Evolutionary conservation across 2,797 vertebrate genomes (phyloP), one percentile per base, ranked within the genome.

Genomic region (Jordanella pulchra): DNA sequence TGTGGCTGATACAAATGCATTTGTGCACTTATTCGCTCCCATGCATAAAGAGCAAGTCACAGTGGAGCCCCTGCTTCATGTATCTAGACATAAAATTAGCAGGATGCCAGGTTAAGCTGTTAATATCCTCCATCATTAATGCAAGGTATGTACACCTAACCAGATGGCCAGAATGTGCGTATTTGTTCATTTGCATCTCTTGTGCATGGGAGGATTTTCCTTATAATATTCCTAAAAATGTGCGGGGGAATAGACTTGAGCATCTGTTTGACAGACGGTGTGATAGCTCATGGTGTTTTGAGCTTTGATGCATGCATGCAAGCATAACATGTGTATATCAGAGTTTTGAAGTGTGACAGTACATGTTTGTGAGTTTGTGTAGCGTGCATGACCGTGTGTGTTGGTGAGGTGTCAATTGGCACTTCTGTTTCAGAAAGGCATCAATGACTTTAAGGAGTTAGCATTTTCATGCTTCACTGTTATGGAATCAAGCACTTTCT

Each of bases 351-450:
- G 21, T 60, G 69, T 73, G 64, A 73, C 71, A 72, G 45, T 70
- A n/a, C 21, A 30, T 78, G 67, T 85, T 76, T 79, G 60, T 64
- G 72, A 39, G 65, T 85, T 78, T 69, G 63, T 42, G 48, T 66
- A 74, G 50, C 10, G 45, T 70, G 73, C 72, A 73, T 69, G 69
- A 50, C 28, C 39, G 35, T 21, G 35, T 39, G 15, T 45, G 71
- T 71, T 64, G 69, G 64, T 77, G 73, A 48, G 51, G 64, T 53
- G 75, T 77, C 71, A 77, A 9, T 17, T 1, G 42, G 73, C 42
- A 39, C 66, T 77, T 54, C 30, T 17, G 27, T 53, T 55, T 76
- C 58, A 72, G 73, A 76, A 60, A 84, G 68, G 23, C 51, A 28
- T 50, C 45, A 82, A 51, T 83, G 51, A 54, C 54, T 71, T 53